Conservation (phyloP, 2,113 vertebrate species). For the Tautogolabrus adspersus region DNA sequence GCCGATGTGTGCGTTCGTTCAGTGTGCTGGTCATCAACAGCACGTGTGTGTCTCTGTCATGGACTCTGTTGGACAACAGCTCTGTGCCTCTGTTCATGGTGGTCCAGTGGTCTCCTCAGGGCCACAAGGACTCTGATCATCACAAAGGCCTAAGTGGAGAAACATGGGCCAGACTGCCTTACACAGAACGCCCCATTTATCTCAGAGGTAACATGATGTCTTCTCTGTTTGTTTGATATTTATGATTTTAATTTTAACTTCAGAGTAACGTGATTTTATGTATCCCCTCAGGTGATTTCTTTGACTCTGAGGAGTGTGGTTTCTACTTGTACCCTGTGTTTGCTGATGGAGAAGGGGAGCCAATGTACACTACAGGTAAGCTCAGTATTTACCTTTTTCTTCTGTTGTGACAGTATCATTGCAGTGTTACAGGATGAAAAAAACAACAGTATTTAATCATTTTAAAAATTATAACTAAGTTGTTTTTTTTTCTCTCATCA, state of each 20-base stretch:
- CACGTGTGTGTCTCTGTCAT: conserved; percentile 88
- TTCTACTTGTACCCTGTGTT: conserved; percentile 92
- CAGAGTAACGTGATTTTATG: not conserved
- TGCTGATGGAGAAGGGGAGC: conserved; percentile 88
- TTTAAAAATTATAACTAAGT: not conserved
- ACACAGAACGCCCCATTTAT: conserved; percentile 76
- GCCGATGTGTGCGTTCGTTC: conserved; percentile 82
- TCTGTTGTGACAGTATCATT: not conserved
- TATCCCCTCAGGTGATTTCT: conserved; percentile 86
- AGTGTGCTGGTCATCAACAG: conserved; percentile 85
- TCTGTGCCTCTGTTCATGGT: conserved; percentile 83
- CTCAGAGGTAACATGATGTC: conserved; percentile 65
- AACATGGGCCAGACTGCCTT: conserved; percentile 87
- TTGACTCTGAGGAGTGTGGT: conserved; percentile 87
- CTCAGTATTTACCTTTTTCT: not conserved
- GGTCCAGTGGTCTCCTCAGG: conserved; percentile 89
- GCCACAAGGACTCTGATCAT: conserved; percentile 31
- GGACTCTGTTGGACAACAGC: conserved; percentile 81
- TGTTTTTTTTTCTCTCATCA: conserved; percentile 71
- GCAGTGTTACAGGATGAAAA: not conserved
- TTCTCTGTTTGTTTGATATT: not conserved
- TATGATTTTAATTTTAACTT: not conserved
- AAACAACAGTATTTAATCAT: not conserved
- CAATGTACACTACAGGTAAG: conserved; percentile 85
- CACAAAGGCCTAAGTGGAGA: conserved; percentile 66